Percentiles rank a stretch among this genome's conserved stretches.
Conservation (phyloP, 2,113 vertebrate species). For the Pedionomus torquatus region DNA sequence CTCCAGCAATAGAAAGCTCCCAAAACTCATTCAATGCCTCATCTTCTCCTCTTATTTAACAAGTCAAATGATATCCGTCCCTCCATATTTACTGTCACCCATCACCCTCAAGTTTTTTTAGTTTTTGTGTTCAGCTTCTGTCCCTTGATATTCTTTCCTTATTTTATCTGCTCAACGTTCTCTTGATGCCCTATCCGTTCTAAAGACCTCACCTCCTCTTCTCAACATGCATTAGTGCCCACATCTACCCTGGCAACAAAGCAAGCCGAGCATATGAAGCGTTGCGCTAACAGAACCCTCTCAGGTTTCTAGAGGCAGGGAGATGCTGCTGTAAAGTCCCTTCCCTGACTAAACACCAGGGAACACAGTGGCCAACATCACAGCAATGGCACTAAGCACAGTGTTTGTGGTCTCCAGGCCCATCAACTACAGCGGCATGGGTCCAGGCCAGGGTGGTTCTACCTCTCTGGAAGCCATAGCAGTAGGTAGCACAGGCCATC, state of each 20-base stretch:
- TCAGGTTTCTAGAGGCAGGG: not conserved
- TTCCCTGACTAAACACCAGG: not conserved
- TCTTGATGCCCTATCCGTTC: not conserved
- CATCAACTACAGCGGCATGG: accelerated
- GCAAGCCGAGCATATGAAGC: not conserved
- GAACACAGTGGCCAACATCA: not conserved
- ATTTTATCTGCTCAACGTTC: not conserved
- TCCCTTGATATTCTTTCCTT: not conserved
- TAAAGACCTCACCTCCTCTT: not conserved
- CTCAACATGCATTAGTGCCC: accelerated
- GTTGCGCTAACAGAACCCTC: not conserved
- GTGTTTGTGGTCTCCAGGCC: not conserved
- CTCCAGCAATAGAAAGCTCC: not conserved
- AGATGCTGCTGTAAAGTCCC: not conserved
- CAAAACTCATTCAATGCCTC: not conserved
- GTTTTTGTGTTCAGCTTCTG: not conserved
- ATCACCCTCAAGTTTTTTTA: not conserved
- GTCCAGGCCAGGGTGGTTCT: not conserved
- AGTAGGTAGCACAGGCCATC: not conserved
- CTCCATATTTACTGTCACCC: not conserved
- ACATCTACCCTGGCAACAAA: not conserved
- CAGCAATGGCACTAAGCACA: not conserved
- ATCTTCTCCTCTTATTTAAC: not conserved
- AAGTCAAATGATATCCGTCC: not conserved
- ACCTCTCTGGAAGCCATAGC: not conserved